Evolutionary conservation across 2,113 vertebrate genomes (phyloP), one percentile per base, ranked within the genome.

Genomic region (Phocoena sinus): DNA sequence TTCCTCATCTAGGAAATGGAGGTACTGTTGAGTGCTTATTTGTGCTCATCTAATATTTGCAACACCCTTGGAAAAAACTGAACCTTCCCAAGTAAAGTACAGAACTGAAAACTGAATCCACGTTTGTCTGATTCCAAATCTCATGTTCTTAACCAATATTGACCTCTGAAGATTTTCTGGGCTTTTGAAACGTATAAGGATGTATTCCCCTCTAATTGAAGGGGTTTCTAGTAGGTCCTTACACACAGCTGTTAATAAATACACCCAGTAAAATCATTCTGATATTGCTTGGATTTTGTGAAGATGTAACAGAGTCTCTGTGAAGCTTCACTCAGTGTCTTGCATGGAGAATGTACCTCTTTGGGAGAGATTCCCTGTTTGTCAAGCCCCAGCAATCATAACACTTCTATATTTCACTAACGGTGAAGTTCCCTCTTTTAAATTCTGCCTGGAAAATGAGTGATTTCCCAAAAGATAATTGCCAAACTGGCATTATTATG

Each of bases 361-460:
- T 76, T 85, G 90, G 70, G 23, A 97, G 62, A 36, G 11, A 38
- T 36, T 36, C 50, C 67, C 7, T 93, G 33, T 63, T 91, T 85
- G 96, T 94, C 17, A 96, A 93, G 88, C 31, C 65, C n/a, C 2
- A 41, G 93, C n/a, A 91, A 93, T 91, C 47, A 47, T 33, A 87
- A 88, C 41, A 89, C 88, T 97, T 93, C 84, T 28, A 80, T 86
- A 73, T 81, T 88, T 97, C 14, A 89, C 77, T 85, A 89, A 76
- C 1, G 38, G 41, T 93, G 28, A 36, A 38, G 86, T 26, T 5
- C 4, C 28, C 80, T 38, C 89, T 93, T 68, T 68, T 95, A 83
- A 95, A 95, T 92, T 81, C 38, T 95, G 65, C 63, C 31, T 97
- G 80, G 47, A 82, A 96, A 92, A 79, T 95, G 63, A 92, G 3